Base-by-base conservation (phyloP, 1,140 invertebrate species). In the Oreohelix idahoensis region DNA sequence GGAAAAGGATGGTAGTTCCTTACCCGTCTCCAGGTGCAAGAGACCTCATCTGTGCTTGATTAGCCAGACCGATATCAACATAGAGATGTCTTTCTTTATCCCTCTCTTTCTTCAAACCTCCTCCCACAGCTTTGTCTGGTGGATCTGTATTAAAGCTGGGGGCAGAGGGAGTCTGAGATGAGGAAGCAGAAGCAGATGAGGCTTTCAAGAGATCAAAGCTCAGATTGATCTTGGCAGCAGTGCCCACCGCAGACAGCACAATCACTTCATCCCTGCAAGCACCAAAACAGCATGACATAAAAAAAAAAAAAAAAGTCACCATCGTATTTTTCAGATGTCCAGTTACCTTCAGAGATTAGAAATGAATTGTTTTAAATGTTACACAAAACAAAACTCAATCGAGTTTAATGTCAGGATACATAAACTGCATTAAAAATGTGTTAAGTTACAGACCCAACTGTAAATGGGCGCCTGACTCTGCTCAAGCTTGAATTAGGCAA, bases 181-280 rank as follows among this genome's bases (percentile, higher is more conserved):
- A 32, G 5, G 53, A n/a, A 20, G 29, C 29, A 11, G 45, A 20
- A 13, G 32, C 17, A 8, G n/a, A 10, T 4, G 2, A 10, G 13
- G 32, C 11, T 13, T 17, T 49, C 36, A 49, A 15, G 42, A 26
- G 63, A 23, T 90, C 89, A 81, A 87, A 79, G 73, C 87, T 84
- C 36, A 91, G 84, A 76, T 92, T 93, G 32, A 98, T 95, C 15
- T 97, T 94, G 0, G 97, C 98, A 4, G 98, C 98, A 0, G 98
- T 99, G 0, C 98, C 98, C 39, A 95, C 96, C 0, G 97, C 97
- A 85, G 97, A 98, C 58, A 99, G 90, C 0, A 99, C 95, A 89
- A 97, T 98, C 0, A 99, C 96, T 89, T 99, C 98, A 89, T 99
- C 98, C 89, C 97, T 91, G 80, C 15, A 88, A 86, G n/a, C 63